Evolutionary conservation across 1,140 invertebrate genomes (phyloP).

Genomic region (Drosophila grimshawi): DNA sequence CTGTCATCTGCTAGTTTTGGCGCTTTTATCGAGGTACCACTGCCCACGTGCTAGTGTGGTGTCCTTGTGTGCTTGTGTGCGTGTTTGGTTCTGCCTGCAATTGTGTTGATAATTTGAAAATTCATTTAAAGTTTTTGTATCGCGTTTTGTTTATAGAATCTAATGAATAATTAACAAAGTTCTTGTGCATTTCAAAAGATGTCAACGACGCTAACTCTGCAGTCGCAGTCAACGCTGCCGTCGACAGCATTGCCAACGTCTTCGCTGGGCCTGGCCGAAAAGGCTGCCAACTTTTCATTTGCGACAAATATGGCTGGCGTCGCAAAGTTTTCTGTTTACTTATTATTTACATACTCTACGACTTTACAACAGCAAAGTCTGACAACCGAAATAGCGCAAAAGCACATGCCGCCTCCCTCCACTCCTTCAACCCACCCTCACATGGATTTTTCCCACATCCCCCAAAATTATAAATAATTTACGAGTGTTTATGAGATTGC

Average conservation of each 20-base stretch:
- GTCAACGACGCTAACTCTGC: constrained; percentile 49
- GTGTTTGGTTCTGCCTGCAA: constrained; percentile 75
- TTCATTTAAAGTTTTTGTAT: constrained; percentile 84
- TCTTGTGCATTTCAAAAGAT: constrained; percentile 81
- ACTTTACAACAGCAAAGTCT: constrained; percentile 45
- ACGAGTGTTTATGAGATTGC: constrained; percentile 57
- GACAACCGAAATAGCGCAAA: constrained; percentile 35
- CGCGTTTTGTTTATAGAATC: constrained; percentile 83
- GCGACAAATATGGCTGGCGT: constrained; percentile 78
- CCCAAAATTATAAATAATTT: constrained; percentile 67
- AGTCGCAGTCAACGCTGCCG: constrained; percentile 5
- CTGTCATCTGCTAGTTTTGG: constrained; percentile 5
- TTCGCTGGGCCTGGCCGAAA: constrained; percentile 44
- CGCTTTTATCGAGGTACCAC: constrained; percentile 51
- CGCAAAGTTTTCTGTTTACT: constrained; percentile 77
- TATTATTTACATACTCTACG: constrained; percentile 78
- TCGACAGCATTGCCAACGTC: constrained; percentile 49
- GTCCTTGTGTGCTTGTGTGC: constrained; percentile 2
- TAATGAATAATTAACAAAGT: constrained; percentile 84
- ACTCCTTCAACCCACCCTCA: neutral
- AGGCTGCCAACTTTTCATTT: constrained; percentile 78
- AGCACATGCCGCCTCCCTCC: neutral
- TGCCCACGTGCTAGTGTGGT: constrained; percentile 44
- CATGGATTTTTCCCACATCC: constrained; percentile 2
- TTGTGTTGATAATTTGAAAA: constrained; percentile 84